These are phyloP conservation scores for Cygnus olor DNA, from an alignment of 2,797 vertebrate species.

Conservation along the genomic window DNA sequence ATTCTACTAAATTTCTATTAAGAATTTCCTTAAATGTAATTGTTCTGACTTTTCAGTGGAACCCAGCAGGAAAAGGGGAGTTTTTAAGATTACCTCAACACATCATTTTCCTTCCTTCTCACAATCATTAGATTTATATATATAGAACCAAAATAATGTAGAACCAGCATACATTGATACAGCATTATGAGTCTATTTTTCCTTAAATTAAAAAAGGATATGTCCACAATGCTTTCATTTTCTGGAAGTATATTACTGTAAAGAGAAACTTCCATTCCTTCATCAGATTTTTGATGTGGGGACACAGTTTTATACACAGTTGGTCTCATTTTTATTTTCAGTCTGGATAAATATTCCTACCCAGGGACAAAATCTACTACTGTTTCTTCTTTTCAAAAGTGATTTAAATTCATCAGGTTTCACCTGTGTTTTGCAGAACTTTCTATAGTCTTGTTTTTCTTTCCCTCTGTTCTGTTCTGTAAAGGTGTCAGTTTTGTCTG, in stretches of 20 bases:
- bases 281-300: background rate
- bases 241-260: background rate
- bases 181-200: background rate
- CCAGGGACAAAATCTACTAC: background rate
- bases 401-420: background rate
- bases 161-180: background rate
- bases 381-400: background rate
- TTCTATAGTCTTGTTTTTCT: background rate
- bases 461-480: background rate
- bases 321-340: background rate
- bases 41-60: background rate
- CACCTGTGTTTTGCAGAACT: background rate
- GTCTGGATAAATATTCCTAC: background rate
- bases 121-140: background rate
- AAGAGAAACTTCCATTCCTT: background rate
- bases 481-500: background rate
- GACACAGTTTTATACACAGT: background rate
- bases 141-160: background rate
- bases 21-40: background rate
- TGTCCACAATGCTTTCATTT: background rate
- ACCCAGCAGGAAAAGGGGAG: background rate
- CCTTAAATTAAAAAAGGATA: background rate
- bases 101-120: background rate
- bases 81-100: background rate
- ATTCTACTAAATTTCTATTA: slow-evolving; percentile 5